phyloP scores from a whole-genome alignment of 2,888 invertebrate genomes.

The Atrina japonica region DNA sequence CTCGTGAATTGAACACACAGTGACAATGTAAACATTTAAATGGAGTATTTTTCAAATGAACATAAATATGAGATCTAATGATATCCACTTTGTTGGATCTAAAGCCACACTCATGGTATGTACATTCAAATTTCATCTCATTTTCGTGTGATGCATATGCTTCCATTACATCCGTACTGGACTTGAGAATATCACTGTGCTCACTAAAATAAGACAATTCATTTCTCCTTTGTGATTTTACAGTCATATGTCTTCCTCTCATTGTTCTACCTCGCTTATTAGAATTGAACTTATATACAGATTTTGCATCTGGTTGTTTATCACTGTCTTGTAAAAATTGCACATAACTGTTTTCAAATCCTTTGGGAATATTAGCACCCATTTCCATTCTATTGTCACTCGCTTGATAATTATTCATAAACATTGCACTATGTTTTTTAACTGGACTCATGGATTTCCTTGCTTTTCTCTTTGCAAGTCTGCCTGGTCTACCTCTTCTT shows the following conservation, averaged over 20 bases:
- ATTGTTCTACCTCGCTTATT: too few species aligned
- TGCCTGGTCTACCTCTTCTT: constrained; percentile 36
- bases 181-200: too few species aligned
- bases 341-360: constrained; percentile 44
- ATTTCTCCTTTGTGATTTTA: too few species aligned
- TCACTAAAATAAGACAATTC: too few species aligned
- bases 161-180: too few species aligned
- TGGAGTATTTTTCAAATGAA: constrained; percentile 15
- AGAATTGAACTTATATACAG: background rate
- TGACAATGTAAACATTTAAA: constrained; percentile 9
- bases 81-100: background rate
- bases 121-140: constrained; percentile 9
- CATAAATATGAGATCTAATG: constrained; percentile 5
- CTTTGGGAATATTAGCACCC: background rate
- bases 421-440: constrained; percentile 25
- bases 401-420: background rate
- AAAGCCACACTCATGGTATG: background rate
- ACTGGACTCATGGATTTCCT: constrained; percentile 39
- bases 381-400: background rate
- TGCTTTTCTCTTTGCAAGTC: constrained; percentile 29
- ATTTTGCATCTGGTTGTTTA: background rate
- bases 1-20: background rate
- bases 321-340: constrained; percentile 33
- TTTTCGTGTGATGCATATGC: too few species aligned
- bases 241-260: too few species aligned